Percentiles rank a stretch among this genome's conserved stretches.
These are phyloP conservation scores for Connochaetes taurinus DNA, from an alignment of 2,113 vertebrate genomes.

Conservation along the genomic window DNA sequence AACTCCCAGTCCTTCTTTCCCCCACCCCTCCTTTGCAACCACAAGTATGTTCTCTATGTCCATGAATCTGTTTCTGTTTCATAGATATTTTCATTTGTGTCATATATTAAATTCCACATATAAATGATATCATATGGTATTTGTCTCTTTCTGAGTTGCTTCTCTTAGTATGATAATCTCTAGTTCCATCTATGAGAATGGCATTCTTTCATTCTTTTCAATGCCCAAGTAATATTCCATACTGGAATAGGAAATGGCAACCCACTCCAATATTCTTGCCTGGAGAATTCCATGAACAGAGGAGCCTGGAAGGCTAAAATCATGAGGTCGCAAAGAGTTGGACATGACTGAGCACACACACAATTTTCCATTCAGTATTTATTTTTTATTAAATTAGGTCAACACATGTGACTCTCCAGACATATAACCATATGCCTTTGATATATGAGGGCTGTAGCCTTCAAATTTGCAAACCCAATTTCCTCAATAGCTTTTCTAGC, in stretches of 20 bases:
- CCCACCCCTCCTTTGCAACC: neutral
- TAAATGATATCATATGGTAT: neutral
- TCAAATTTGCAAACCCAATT: neutral
- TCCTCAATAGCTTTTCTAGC: neutral
- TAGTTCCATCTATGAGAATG: neutral
- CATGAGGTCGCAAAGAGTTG: neutral
- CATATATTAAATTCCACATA: neutral
- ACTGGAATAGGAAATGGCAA: neutral
- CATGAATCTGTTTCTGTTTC: neutral
- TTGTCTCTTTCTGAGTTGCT: neutral
- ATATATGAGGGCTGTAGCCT: neutral
- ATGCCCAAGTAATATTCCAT: neutral
- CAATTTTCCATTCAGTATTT: neutral
- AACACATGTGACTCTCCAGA: neutral
- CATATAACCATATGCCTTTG: neutral
- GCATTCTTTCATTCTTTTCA: neutral
- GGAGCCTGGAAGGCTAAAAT: neutral
- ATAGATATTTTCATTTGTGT: neutral
- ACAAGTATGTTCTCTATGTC: neutral
- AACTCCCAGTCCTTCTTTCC: neutral
- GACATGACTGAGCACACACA: neutral
- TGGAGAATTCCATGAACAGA: neutral
- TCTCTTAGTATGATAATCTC: neutral
- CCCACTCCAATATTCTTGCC: neutral
- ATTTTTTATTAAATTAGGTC: neutral